A percentile compares a stretch with the other conserved stretches of the same genome.
phyloP scores from a whole-genome alignment of 2,888 invertebrate genomes.

The Pristionchus japonicus region DNA sequence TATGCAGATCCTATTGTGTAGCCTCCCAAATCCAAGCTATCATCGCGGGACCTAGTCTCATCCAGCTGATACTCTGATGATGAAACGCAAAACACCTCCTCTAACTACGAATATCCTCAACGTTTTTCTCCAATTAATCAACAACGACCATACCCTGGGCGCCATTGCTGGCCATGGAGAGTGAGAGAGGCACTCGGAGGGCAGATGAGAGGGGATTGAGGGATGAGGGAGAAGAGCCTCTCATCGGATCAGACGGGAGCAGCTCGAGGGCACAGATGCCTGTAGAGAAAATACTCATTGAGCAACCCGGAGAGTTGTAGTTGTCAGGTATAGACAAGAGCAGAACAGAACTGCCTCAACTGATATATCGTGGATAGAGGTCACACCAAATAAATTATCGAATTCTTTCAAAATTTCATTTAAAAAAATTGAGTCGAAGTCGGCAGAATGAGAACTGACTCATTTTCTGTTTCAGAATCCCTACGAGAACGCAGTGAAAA shows the following conservation, averaged over 20 bases:
- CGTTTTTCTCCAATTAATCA: neutral
- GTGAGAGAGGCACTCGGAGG: slow-evolving; percentile 16
- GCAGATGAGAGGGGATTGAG: neutral
- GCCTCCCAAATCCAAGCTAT: neutral
- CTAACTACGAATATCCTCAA: neutral
- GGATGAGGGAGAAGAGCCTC: neutral
- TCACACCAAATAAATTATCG: neutral
- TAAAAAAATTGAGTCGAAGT: neutral
- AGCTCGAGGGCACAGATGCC: slow-evolving; percentile 45
- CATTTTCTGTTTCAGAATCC: neutral
- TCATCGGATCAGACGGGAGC: neutral
- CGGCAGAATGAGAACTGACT: neutral
- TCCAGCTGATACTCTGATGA: neutral
- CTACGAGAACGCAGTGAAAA: neutral
- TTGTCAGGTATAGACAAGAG: neutral
- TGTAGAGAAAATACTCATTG: neutral
- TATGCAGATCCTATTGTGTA: no score
- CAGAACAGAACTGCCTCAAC: neutral
- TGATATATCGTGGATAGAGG: neutral
- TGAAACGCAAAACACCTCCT: neutral
- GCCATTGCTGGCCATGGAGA: neutral
- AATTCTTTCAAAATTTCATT: no score
- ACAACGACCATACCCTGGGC: neutral
- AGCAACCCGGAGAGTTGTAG: neutral
- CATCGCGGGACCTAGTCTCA: neutral